A percentile compares a stretch with the other conserved stretches of the same genome.
These are phyloP conservation scores for Nesidiocoris tenuis DNA, from an alignment of 2,888 invertebrate species.

Conservation along the genomic window DNA sequence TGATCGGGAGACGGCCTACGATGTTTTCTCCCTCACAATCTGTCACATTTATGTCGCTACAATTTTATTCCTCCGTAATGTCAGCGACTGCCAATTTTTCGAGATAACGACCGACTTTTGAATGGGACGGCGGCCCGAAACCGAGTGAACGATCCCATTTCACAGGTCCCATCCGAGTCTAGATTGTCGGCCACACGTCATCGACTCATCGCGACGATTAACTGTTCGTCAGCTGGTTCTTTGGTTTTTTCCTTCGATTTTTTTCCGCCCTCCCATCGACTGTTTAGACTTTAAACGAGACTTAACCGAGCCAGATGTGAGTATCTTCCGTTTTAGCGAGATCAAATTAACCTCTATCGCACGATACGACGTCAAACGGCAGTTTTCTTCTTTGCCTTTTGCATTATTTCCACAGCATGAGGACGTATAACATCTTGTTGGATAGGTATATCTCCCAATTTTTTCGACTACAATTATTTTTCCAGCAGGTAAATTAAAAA, in stretches of 20 bases:
- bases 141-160: slow-evolving; percentile 25
- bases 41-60: neutral
- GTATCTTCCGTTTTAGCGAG: slow-evolving; percentile 11
- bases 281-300: slow-evolving; percentile 13
- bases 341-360: slow-evolving; percentile 19
- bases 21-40: neutral
- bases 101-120: slow-evolving; percentile 17
- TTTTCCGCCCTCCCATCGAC: neutral
- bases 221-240: slow-evolving; percentile 30
- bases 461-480: too few species aligned
- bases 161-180: neutral
- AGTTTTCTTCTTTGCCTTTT: too few species aligned
- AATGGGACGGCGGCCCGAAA: slow-evolving; percentile 10
- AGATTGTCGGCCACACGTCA: neutral
- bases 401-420: too few species aligned
- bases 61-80: neutral
- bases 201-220: slow-evolving; percentile 6
- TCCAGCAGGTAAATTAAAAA: too few species aligned
- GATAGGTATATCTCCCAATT: too few species aligned
- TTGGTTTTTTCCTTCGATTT: neutral
- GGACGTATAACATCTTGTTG: too few species aligned
- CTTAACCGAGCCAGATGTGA: slow-evolving; percentile 22
- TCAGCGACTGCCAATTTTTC: slow-evolving; percentile 20
- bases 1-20: neutral
- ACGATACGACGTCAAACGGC: too few species aligned